phyloP scores from a whole-genome alignment of 2,888 invertebrate genomes.

The Leucoma salicis region DNA sequence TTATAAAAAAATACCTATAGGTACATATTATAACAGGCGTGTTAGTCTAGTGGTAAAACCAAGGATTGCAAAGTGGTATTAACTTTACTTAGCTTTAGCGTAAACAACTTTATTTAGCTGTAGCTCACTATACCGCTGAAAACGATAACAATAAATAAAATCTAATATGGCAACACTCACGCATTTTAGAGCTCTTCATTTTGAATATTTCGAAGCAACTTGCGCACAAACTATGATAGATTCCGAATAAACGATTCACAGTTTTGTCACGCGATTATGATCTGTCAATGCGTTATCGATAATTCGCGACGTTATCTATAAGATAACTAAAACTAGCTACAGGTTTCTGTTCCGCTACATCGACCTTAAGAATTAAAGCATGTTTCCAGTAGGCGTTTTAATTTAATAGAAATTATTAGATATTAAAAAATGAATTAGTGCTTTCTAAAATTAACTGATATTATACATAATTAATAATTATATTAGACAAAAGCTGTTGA shows the following conservation, averaged over 20 bases:
- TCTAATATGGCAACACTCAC: conserved; percentile 15
- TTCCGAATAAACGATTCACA: not conserved
- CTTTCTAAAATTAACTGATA: not conserved
- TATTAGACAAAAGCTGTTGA: not conserved
- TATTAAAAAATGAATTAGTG: not conserved
- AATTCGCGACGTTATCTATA: conserved; percentile 23
- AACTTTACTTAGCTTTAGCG: no score
- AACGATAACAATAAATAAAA: not conserved
- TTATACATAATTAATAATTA: not conserved
- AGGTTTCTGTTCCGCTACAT: conserved; percentile 15
- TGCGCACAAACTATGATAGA: conserved; percentile 14
- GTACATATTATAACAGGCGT: no score
- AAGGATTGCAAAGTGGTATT: no score
- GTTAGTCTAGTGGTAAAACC: no score
- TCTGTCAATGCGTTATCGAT: conserved; percentile 23
- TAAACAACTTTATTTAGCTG: no score
- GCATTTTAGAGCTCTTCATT: conserved; percentile 25
- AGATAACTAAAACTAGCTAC: conserved; percentile 28
- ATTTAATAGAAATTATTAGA: not conserved
- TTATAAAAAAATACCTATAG: no score
- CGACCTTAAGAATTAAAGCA: conserved; percentile 17
- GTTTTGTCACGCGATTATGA: conserved; percentile 20
- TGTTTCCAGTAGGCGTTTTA: conserved; percentile 7
- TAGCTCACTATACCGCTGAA: no score
- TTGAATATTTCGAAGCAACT: conserved; percentile 9